These are phyloP conservation scores for Meloidogyne exigua DNA, from an alignment of 1,140 invertebrate species.

Conservation along the genomic window DNA sequence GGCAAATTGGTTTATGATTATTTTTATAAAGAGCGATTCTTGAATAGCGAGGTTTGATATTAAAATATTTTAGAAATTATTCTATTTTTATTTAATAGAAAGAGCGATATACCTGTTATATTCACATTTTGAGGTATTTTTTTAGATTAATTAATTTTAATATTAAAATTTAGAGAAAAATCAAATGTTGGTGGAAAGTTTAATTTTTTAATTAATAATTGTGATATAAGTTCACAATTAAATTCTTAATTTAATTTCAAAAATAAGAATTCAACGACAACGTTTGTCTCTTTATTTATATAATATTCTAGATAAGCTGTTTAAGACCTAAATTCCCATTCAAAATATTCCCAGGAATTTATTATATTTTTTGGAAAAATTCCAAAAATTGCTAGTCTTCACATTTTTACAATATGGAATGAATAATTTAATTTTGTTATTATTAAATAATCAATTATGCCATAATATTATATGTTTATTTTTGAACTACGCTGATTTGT, in stretches of 20 bases:
- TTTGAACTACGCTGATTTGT: background rate
- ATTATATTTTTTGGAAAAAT: background rate
- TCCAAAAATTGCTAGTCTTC: background rate
- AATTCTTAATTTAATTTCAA: background rate
- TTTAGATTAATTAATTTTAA: background rate
- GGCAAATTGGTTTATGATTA: slow-evolving; percentile 58
- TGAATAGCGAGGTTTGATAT: slow-evolving; percentile 49
- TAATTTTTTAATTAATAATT: background rate
- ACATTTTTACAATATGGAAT: background rate
- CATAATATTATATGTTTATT: background rate
- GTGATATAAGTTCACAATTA: background rate
- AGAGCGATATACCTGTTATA: background rate
- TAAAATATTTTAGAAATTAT: slow-evolving; percentile 21
- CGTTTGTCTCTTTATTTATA: background rate
- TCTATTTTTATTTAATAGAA: slow-evolving; percentile 3
- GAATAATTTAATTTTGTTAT: background rate
- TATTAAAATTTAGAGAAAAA: background rate
- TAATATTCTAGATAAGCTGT: no score
- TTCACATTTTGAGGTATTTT: background rate
- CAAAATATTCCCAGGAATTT: no score
- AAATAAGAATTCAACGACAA: background rate
- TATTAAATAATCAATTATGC: background rate
- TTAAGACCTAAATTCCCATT: no score
- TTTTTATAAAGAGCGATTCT: slow-evolving; percentile 56
- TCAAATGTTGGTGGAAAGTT: background rate